A percentile compares a stretch with the other conserved stretches of the same genome.
These are phyloP conservation scores for Falco punctatus DNA, from an alignment of 2,113 vertebrate species.

Conservation along the genomic window DNA sequence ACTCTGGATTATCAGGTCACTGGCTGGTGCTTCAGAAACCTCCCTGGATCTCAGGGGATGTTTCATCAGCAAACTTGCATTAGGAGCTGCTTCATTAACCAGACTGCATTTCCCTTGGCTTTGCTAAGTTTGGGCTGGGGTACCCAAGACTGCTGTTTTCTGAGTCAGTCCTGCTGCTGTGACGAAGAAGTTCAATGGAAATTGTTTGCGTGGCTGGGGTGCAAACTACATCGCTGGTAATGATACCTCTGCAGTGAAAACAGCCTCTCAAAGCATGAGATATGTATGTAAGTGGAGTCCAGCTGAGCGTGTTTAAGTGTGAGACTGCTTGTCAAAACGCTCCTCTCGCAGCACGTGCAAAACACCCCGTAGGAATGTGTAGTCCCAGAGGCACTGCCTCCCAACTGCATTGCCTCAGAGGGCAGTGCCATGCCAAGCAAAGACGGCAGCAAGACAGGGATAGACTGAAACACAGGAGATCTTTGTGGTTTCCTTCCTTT, in stretches of 20 bases:
- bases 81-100: neutral
- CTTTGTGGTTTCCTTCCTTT: neutral
- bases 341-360: neutral
- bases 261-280: neutral
- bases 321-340: neutral
- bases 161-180: neutral
- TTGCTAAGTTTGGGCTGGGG: neutral
- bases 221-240: neutral
- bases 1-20: neutral
- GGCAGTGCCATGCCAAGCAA: neutral
- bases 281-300: neutral
- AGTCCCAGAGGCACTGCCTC: neutral
- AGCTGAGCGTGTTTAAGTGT: neutral
- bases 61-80: neutral
- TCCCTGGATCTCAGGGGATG: neutral
- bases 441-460: neutral
- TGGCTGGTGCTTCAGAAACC: neutral
- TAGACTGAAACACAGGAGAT: neutral
- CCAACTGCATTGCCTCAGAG: neutral
- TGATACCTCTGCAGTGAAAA: neutral
- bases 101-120: neutral
- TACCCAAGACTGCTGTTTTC: neutral
- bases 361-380: neutral
- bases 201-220: neutral
- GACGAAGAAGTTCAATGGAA: neutral